Evolutionary conservation across 2,797 vertebrate genomes (phyloP), one percentile per base, ranked within the genome.

Genomic region (Melanotaenia pygmaea): DNA sequence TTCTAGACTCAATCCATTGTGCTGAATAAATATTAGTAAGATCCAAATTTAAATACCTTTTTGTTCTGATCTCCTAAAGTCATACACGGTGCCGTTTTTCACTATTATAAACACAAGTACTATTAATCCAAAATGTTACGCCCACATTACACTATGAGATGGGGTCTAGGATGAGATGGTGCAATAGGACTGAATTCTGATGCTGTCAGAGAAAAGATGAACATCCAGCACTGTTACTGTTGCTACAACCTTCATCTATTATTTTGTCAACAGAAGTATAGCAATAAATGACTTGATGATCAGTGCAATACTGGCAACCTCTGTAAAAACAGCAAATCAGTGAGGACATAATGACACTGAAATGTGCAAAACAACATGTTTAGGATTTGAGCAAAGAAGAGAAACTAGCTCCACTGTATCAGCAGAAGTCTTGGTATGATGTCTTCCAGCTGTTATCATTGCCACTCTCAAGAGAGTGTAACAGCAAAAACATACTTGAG

Each of bases 361-460:
- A 28, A 53, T 24, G 22, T 26, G 4, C 51, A 54, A 54, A 54
- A 16, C 24, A 14, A 14, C 12, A 26, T 24, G 22, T 53, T 53
- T 24, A 47, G 20, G n/a, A 22, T 50, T 50, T 26, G 1, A 53
- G 24, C 8, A 26, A 26, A 24, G 2, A 12, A 4, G 12, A 54
- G 26, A 28, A 24, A 26, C 3, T 13, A 53, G 50, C 22, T 24
- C 22, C 51, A 26, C 22, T 51, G 9, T 11, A 22, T 22, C n/a
- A 22, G 47, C 47, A 22, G 47, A 51, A 51, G 45, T 51, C 18
- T 53, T 53, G 5, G 22, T 24, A 53, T 53, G 50, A 53, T 53
- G 51, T 54, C 24, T 54, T 14, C 51, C 51, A 54, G 51, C 51
- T 54, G 51, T 54, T 28, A 53, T 47, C 43, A 47, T 50, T 50